Base-by-base conservation (phyloP, 1,140 invertebrate species). In the Anastrepha ludens region DNA sequence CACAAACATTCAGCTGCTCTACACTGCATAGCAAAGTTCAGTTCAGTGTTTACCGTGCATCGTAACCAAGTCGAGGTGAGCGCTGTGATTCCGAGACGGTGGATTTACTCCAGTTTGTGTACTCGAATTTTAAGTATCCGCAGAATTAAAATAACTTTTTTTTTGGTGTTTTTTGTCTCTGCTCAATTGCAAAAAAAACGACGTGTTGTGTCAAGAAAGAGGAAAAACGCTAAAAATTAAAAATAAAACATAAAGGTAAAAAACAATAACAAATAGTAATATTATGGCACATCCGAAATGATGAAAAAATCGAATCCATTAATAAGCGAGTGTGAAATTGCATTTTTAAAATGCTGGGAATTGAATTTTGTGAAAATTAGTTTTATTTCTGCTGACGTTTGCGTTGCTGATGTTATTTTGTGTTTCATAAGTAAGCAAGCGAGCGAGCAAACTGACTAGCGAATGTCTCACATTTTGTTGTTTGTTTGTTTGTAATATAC, bases 31-130 rank as follows among this genome's bases (percentile, higher is more conserved):
- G 47, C 74, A 81, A 81, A 81, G 74, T 81, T 81, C 47, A 81
- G 74, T 81, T 81, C 44, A 81, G 74, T 81, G 47, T 81, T 81
- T 81, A 55, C 74, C 55, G 74, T 81, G 74, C 74, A 81, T 55
- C 47, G 74, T 47, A 81, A 81, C 6, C 74, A 47, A 81, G 47
- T 81, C 74, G 74, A 81, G 74, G 74, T 81, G 74, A 81, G 47
- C 55, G 44, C 74, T 41, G 41, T 0, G 29, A 44, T 58, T 55
- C 74, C 74, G 47, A 50, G 74, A 55, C 47, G 20, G 74, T 20
- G 44, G 44, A 81, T 81, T 17, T 47, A 81, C 47, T 81, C 47
- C 41, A 81, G 74, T 58, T 55, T 81, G n/a, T 81, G 74, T 17
- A 47, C 20, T 81, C 47, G 50, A 55, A 5, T 81, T 81, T 81